Conservation (phyloP, 1,140 invertebrate genomes). For the Meloidogyne floridensis region DNA sequence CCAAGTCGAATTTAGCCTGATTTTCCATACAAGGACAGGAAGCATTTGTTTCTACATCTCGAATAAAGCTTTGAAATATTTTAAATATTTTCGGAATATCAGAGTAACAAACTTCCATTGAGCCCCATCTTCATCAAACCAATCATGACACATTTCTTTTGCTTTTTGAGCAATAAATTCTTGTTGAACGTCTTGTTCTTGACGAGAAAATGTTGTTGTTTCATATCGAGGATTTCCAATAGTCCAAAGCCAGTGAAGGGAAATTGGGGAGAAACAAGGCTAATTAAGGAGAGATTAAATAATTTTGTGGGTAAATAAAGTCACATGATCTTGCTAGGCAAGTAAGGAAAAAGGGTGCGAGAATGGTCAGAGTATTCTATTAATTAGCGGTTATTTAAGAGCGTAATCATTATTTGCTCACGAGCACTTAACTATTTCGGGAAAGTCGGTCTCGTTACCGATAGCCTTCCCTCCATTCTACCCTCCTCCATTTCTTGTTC, state of each 20-base stretch:
- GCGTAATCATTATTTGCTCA: too few species aligned
- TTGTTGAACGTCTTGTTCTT: conserved; percentile 50
- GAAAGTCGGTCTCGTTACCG: too few species aligned
- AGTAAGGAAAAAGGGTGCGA: too few species aligned
- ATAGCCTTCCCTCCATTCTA: too few species aligned
- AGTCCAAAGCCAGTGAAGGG: conserved; percentile 65
- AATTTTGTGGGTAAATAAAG: too few species aligned
- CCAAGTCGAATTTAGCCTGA: conserved; percentile 61
- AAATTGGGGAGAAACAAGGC: conserved; percentile 64
- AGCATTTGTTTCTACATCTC: conserved; percentile 64
- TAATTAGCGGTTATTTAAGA: too few species aligned
- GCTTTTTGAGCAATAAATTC: conserved; percentile 59
- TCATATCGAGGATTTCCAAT: conserved; percentile 59
- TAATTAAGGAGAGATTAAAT: not conserved
- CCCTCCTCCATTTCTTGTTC: too few species aligned
- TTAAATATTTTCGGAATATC: too few species aligned
- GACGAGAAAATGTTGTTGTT: conserved; percentile 51
- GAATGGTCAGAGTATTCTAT: too few species aligned
- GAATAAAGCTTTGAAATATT: conserved; percentile 39
- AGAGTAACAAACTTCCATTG: conserved; percentile 54
- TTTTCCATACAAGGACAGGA: conserved; percentile 64
- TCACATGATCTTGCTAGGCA: too few species aligned
- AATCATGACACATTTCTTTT: conserved; percentile 65
- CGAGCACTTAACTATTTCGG: too few species aligned
- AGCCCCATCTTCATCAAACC: conserved; percentile 65